These are phyloP conservation scores for Brachyistius frenatus DNA, from an alignment of 2,113 vertebrate species.

Conservation along the genomic window DNA sequence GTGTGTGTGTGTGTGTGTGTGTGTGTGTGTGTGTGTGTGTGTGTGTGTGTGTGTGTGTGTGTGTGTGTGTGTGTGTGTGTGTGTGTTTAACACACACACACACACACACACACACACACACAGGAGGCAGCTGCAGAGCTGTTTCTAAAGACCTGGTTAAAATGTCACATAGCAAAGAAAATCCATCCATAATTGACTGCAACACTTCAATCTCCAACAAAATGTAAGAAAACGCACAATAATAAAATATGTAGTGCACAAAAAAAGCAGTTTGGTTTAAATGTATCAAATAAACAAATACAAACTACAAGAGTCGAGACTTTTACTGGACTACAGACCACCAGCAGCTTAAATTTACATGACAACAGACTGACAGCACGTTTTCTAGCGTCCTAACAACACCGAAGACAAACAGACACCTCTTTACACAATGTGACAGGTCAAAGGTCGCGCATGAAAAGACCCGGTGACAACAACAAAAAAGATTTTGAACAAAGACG, in stretches of 20 bases:
- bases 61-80: conserved; percentile 49
- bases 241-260: conserved; percentile 4
- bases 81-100: conserved; percentile 53
- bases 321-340: conserved; percentile 42
- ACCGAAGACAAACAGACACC: conserved; percentile 55
- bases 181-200: conserved; percentile 65
- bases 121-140: conserved; percentile 78
- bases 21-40: conserved; percentile 51
- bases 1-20: conserved; percentile 57
- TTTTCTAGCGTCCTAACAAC: conserved; percentile 47
- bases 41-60: conserved; percentile 50
- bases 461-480: conserved; percentile 5
- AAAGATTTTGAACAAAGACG: neutral
- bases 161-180: conserved; percentile 69
- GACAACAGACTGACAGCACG: conserved; percentile 45
- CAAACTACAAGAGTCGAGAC: neutral
- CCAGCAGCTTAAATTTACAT: conserved; percentile 59
- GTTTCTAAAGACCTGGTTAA: conserved; percentile 75
- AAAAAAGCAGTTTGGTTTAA: too few species aligned
- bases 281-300: neutral
- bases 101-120: conserved; percentile 11
- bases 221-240: conserved; percentile 27
- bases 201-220: conserved; percentile 28
- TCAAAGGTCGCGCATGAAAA: conserved; percentile 48
- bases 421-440: conserved; percentile 28